Base-by-base conservation (phyloP, 2,888 invertebrate genomes). In the Reticulitermes lucifugus region DNA sequence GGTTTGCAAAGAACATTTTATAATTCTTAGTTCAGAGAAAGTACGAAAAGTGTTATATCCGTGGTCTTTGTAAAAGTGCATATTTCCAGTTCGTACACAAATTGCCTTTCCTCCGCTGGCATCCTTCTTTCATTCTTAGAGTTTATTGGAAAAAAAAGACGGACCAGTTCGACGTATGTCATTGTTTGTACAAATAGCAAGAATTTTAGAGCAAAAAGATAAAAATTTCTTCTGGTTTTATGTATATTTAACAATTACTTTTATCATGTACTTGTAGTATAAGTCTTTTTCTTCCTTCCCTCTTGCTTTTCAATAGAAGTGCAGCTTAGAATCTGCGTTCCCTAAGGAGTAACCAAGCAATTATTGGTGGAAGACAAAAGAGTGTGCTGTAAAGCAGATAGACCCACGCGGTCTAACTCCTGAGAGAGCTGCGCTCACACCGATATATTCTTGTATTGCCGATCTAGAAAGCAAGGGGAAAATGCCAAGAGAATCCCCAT, bases 401-500 rank as follows among this genome's bases (percentile, higher is more conserved):
- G 18, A 4, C 55, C 55, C 55, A 55, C 18, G 14, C 14, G 14
- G 65, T 25, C n/a, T 65, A 25, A 18, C 55, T 55, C 55, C 55
- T 55, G 55, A 73, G 73, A 73, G 21, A 21, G 77, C 46, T 9
- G 18, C 18, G 2, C 18, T 21, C 21, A 73, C 41, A 21, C 43
- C 77, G 25, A 77, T 77, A 77, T 46, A 77, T 77, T 77, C 51
- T 77, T 43, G 51, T 77, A 77, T 46, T 51, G 77, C 43, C 46
- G 77, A 77, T 43, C 73, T 41, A n/a, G 65, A 9, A 25, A 25
- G 4, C 25, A 65, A 65, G 65, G 65, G 65, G 65, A 65, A 1
- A 4, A 1, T 9, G 65, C 65, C 25, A 65, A 25, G 65, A 25
- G 14, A 77, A 77, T 77, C 51, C 21, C 77, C 14, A 21, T 73